These are phyloP conservation scores for Nycticebus coucang DNA, from an alignment of 2,113 vertebrate species.

Conservation along the genomic window DNA sequence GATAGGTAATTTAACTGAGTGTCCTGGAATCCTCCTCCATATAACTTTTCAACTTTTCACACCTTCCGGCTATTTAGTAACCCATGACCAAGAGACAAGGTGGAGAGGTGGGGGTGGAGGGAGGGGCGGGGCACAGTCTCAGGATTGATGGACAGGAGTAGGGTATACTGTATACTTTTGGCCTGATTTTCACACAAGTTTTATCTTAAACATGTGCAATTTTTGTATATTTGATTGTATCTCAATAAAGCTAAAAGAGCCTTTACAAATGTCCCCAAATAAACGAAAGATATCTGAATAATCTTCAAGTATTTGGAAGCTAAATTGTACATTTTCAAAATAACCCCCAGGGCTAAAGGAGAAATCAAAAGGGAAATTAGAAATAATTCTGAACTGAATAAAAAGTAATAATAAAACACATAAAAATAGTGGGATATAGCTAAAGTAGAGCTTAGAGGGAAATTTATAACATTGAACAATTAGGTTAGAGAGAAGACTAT, in stretches of 20 bases:
- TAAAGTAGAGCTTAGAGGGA: background rate
- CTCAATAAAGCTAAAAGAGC: background rate
- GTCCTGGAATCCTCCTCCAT: no score
- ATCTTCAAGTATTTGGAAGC: no score
- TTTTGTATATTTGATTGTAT: background rate
- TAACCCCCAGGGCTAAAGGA: background rate
- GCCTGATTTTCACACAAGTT: background rate
- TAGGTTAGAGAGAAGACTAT: no score
- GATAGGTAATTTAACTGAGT: background rate
- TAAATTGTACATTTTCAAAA: no score
- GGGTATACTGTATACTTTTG: background rate
- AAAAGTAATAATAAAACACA: no score
- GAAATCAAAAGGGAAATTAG: background rate
- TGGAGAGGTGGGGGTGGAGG: fast-evolving
- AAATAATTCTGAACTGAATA: background rate
- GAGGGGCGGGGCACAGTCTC: background rate
- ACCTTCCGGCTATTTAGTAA: background rate
- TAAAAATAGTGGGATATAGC: background rate
- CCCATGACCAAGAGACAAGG: background rate
- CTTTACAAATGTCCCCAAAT: no score
- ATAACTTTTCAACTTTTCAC: background rate
- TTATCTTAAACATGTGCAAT: background rate
- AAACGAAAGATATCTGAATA: no score
- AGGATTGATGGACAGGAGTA: background rate
- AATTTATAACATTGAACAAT: no score